These are phyloP conservation scores for Lissocephala sabroskyi DNA, from an alignment of 2,888 invertebrate species.

Conservation along the genomic window DNA sequence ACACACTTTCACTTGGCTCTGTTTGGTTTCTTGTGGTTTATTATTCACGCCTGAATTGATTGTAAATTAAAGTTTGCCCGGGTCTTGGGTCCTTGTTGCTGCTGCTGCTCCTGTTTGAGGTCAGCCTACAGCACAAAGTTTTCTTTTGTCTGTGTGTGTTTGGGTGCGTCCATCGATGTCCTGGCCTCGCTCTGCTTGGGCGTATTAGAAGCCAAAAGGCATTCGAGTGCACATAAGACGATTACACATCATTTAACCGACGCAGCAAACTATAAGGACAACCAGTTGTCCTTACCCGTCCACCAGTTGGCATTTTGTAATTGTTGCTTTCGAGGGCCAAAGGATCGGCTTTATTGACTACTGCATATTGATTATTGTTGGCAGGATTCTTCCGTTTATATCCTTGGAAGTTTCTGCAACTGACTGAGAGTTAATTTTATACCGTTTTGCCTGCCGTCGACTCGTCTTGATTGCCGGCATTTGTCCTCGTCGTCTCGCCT, in stretches of 20 bases:
- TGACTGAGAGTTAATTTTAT: slow-evolving; percentile 32
- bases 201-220: slow-evolving; percentile 69
- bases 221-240: slow-evolving; percentile 70
- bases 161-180: slow-evolving; percentile 2
- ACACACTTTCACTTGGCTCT: slow-evolving; percentile 67
- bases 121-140: slow-evolving; percentile 65
- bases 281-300: not conserved
- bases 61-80: slow-evolving; percentile 69
- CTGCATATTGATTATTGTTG: slow-evolving; percentile 65
- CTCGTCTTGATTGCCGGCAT: slow-evolving; percentile 52
- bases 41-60: slow-evolving; percentile 72
- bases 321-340: slow-evolving; percentile 40
- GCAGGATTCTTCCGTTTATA: not conserved
- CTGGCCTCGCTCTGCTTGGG: slow-evolving; percentile 35
- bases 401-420: slow-evolving; percentile 19
- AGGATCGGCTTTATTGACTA: slow-evolving; percentile 35
- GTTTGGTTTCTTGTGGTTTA: slow-evolving; percentile 70
- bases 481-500: slow-evolving; percentile 9
- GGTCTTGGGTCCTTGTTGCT: not conserved
- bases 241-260: slow-evolving; percentile 72
- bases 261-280: slow-evolving; percentile 49
- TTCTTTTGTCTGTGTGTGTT: slow-evolving; percentile 43
- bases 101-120: slow-evolving; percentile 61
- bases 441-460: slow-evolving; percentile 32
- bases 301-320: slow-evolving; percentile 27